A percentile compares a stretch with the other conserved stretches of the same genome.
phyloP scores from a whole-genome alignment of 2,797 vertebrate species.

The Dromococcyx pavoninus region DNA sequence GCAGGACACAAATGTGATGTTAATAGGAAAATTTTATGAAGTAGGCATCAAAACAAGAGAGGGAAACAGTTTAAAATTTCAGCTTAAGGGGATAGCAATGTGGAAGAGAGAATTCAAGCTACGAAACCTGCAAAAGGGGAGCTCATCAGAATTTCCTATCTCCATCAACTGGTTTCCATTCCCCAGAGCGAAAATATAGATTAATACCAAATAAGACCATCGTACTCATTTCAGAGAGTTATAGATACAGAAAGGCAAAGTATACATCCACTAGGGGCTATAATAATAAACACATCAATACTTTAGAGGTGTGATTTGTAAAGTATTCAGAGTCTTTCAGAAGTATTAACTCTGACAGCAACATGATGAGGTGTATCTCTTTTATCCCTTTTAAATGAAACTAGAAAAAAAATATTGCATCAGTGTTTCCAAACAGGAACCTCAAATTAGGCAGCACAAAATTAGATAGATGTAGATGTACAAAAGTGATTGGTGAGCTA shows the following conservation, averaged over 20 bases:
- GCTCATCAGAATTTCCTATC: not conserved
- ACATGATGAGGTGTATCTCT: not conserved
- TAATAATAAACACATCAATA: not conserved
- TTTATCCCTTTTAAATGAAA: not conserved
- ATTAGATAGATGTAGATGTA: not conserved
- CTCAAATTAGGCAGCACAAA: not conserved
- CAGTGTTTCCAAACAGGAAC: not conserved
- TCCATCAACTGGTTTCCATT: not conserved
- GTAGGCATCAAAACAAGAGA: not conserved
- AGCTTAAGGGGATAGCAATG: not conserved
- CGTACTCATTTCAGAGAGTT: not conserved
- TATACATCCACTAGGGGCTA: not conserved
- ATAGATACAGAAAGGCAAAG: not conserved
- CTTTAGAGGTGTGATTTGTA: not conserved
- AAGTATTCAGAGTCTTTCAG: not conserved
- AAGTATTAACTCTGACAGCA: not conserved
- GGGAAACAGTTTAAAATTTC: not conserved
- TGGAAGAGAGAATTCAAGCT: not conserved
- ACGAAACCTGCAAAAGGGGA: not conserved
- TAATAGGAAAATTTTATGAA: slow-evolving; percentile 8
- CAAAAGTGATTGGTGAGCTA: not conserved
- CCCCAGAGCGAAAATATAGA: not conserved
- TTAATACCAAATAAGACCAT: not conserved
- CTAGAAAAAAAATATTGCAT: not conserved
- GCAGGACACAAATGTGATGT: not conserved